phyloP scores from a whole-genome alignment of 2,797 vertebrate species.

The Gymnoscopelus braueri region DNA sequence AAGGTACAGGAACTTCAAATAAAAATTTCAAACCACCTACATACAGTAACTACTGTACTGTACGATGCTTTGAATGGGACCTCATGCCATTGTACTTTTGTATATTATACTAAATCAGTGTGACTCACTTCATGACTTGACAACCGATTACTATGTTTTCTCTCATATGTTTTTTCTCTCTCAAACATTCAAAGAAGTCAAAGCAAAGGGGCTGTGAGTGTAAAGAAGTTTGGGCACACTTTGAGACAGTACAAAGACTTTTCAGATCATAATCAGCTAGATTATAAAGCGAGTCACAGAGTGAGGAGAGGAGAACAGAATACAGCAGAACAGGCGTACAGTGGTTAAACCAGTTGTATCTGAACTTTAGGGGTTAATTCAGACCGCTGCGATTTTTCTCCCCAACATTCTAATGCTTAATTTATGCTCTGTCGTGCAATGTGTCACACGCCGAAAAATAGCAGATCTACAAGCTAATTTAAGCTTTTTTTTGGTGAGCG shows the following conservation, averaged over 20 bases:
- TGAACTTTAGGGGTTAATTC: not conserved
- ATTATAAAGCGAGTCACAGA: not conserved
- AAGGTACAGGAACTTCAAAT: slow-evolving; percentile 82
- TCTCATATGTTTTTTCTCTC: slow-evolving; percentile 61
- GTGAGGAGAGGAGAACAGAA: not conserved
- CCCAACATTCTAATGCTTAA: no score
- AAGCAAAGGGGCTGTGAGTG: slow-evolving; percentile 32
- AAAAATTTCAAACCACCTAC: slow-evolving; percentile 67
- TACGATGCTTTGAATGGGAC: slow-evolving; percentile 83
- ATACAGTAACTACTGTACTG: slow-evolving; percentile 53
- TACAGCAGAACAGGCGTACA: not conserved
- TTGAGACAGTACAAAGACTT: slow-evolving; percentile 16
- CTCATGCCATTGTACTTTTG: slow-evolving; percentile 58
- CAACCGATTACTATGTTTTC: slow-evolving; percentile 64
- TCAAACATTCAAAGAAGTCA: slow-evolving; percentile 61
- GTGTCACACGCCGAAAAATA: not conserved
- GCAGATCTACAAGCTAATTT: not conserved
- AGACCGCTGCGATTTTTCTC: not conserved
- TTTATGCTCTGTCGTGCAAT: no score
- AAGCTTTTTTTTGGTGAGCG: no score
- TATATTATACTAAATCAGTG: slow-evolving; percentile 58
- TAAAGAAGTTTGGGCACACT: slow-evolving; percentile 6
- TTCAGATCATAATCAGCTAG: not conserved
- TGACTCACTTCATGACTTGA: slow-evolving; percentile 61
- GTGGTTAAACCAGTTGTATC: not conserved